Evolutionary conservation across 2,888 invertebrate genomes (phyloP).

Genomic region (Keiferia lycopersicella): DNA sequence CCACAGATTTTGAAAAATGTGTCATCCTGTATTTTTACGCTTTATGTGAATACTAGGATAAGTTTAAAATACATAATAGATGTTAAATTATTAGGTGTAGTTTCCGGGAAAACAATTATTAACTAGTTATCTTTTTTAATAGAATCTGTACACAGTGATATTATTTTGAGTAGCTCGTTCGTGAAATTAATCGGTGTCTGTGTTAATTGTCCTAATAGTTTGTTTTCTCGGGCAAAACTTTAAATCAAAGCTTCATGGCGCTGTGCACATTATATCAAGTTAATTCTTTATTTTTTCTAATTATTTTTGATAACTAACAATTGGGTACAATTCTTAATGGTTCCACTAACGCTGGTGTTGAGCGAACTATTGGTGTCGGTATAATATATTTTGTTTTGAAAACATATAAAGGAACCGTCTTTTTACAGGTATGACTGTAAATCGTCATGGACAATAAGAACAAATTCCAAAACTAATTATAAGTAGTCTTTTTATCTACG

Average conservation of each 20-base stretch:
- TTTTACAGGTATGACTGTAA: conserved; percentile 75
- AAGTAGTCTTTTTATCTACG: conserved; percentile 49
- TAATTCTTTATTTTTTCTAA: conserved; percentile 40
- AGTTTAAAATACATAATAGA: conserved; percentile 24
- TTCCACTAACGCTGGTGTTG: conserved; percentile 36
- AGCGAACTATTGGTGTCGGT: conserved; percentile 44
- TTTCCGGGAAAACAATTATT: conserved; percentile 21
- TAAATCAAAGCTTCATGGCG: conserved; percentile 37
- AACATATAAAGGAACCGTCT: conserved; percentile 51
- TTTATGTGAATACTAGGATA: conserved; percentile 29
- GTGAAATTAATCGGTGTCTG: not conserved
- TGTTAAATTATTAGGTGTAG: conserved; percentile 26
- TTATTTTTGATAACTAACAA: conserved; percentile 47
- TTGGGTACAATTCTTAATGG: conserved; percentile 31
- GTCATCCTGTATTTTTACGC: not conserved
- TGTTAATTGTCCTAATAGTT: conserved; percentile 30
- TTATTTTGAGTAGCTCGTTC: not conserved
- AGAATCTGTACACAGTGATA: no score
- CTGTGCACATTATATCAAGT: conserved; percentile 43
- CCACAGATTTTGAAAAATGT: not conserved
- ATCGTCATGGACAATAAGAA: conserved; percentile 60
- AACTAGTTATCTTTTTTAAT: not conserved
- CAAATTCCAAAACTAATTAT: conserved; percentile 41
- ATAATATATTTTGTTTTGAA: conserved; percentile 21
- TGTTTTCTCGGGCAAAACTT: conserved; percentile 39